phyloP scores from a whole-genome alignment of 2,113 vertebrate genomes.

The Bos indicus region DNA sequence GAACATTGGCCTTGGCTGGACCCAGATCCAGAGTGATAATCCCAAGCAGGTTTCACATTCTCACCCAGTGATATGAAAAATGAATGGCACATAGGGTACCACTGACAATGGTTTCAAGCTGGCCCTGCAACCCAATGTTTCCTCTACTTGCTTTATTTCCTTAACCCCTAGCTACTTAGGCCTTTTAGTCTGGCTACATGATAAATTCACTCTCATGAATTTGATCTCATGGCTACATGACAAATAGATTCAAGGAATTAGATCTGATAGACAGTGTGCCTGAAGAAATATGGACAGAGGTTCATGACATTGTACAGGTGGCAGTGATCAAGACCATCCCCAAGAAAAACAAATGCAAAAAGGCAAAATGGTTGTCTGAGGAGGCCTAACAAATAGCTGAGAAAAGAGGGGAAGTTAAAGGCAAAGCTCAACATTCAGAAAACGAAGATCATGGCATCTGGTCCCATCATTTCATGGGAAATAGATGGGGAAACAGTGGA shows the following conservation, averaged over 20 bases:
- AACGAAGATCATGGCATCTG: no score
- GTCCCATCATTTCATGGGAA: no score
- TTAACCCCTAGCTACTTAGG: neutral
- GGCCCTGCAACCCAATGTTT: neutral
- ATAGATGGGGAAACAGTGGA: no score
- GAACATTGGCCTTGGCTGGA: neutral
- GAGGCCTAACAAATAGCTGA: neutral
- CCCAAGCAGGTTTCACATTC: neutral
- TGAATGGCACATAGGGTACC: neutral
- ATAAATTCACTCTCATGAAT: neutral
- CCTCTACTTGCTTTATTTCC: neutral
- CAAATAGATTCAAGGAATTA: neutral
- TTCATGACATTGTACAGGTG: neutral
- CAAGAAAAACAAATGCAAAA: neutral
- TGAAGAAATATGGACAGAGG: neutral
- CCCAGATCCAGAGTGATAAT: neutral
- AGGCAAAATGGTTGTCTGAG: neutral
- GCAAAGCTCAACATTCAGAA: neutral
- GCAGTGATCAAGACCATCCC: neutral
- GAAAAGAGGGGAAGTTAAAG: neutral
- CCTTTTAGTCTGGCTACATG: neutral
- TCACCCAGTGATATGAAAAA: neutral
- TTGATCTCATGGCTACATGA: neutral
- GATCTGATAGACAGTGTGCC: neutral
- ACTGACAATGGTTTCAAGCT: neutral